Evolutionary conservation across 1,140 invertebrate species (phyloP), one percentile per base, ranked within the genome.

Genomic region (Babylonia areolata): DNA sequence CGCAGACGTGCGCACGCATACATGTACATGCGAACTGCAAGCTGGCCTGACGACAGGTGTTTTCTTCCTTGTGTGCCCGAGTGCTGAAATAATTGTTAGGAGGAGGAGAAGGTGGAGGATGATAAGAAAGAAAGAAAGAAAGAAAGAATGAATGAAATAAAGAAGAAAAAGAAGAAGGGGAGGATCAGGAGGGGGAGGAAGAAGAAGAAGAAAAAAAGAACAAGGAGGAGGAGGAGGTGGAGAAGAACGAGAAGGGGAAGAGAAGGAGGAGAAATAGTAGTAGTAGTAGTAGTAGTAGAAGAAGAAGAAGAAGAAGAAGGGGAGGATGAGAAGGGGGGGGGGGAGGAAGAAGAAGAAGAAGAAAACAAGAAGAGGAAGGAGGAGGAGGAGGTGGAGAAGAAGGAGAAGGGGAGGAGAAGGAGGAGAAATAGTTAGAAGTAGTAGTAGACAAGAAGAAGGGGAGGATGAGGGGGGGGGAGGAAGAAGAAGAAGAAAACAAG

Each of bases 381-480:
- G n/a, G n/a, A n/a, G n/a, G n/a, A 73, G 23, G 71, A 42, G 69
- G 33, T 20, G 78, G 71, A 33, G 64, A 85, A 73, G 20, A 37
- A 71, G 35, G 31, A 82, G 69, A 35, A 33, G 40, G 73, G 75
- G 39, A 31, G 64, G 51, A 71, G 46, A 46, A 71, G 20, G 58
- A 58, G 35, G 33, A 35, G 69, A 85, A 39, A 37, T n/a, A n/a
- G n/a, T n/a, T n/a, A n/a, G n/a, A n/a, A n/a, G n/a, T n/a, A n/a
- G n/a, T n/a, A n/a, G n/a, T n/a, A n/a, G 75, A 85, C 28, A 73
- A 11, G 46, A 42, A 84, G 51, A 58, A 42, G 0, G 54, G 5
- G 31, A 40, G 64, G 28, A 42, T 40, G 39, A 85, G 46, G 37
- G 51, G 85, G 71, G 51, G 40, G 37, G 54, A 54, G 86, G 42